phyloP scores from a whole-genome alignment of 2,113 vertebrate genomes.

The Kobus ellipsiprymnus region DNA sequence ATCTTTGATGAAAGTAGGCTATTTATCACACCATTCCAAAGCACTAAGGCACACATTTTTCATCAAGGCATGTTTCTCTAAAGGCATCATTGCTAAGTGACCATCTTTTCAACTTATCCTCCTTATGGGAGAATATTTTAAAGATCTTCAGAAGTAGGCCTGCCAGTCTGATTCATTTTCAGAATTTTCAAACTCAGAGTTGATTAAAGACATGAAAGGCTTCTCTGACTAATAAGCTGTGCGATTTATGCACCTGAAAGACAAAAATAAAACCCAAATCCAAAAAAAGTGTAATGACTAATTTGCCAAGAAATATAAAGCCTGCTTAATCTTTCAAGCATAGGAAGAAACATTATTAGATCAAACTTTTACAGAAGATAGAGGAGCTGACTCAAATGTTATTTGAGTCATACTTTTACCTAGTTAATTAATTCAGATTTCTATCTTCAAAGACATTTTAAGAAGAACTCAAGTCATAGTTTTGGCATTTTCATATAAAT shows the following conservation, averaged over 20 bases:
- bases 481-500: neutral
- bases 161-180: conserved; percentile 4
- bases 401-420: neutral
- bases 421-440: conserved; percentile 23
- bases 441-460: conserved; percentile 24
- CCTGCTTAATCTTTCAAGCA: conserved; percentile 15
- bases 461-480: neutral
- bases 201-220: conserved; percentile 34
- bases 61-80: neutral
- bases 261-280: conserved; percentile 21
- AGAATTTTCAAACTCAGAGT: neutral
- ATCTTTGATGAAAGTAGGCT: neutral
- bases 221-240: conserved; percentile 25
- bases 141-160: neutral
- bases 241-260: conserved; percentile 11
- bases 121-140: neutral
- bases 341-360: neutral
- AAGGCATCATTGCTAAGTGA: neutral
- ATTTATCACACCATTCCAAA: neutral
- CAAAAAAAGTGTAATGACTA: conserved; percentile 5
- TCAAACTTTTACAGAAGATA: neutral
- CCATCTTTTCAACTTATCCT: conserved; percentile 15
- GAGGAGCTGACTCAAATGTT: neutral
- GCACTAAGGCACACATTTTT: neutral
- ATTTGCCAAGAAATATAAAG: conserved; percentile 9